Evolutionary conservation across 2,888 invertebrate genomes (phyloP).

Genomic region (Lutraria lutraria): DNA sequence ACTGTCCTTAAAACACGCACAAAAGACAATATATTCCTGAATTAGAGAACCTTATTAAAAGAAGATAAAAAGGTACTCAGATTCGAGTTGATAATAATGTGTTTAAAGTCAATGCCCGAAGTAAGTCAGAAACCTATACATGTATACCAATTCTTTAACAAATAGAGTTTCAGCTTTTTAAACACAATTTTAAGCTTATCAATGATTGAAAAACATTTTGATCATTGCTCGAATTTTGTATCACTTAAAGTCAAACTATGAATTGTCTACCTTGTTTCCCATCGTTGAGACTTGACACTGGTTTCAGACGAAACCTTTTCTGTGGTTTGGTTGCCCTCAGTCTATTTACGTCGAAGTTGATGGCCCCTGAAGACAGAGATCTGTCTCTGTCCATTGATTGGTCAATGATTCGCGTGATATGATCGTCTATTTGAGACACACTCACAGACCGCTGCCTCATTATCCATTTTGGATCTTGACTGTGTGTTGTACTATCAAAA

Average conservation of each 20-base stretch:
- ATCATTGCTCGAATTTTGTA: no score
- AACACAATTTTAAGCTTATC: no score
- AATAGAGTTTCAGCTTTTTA: no score
- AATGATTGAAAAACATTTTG: no score
- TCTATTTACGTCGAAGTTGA: slow-evolving; percentile 44
- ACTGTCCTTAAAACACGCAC: neutral
- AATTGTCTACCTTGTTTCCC: neutral
- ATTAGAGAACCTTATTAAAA: no score
- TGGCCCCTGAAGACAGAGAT: slow-evolving; percentile 37
- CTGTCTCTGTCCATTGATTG: neutral
- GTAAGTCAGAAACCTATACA: no score
- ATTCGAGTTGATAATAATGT: no score
- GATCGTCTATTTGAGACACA: neutral
- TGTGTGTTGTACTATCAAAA: neutral
- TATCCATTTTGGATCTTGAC: neutral
- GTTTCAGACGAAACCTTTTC: slow-evolving; percentile 9
- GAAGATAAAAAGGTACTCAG: no score
- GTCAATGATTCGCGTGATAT: neutral
- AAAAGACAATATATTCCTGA: neutral
- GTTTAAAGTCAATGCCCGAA: no score
- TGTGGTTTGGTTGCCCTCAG: slow-evolving; percentile 45
- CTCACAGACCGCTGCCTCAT: neutral
- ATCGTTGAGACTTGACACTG: neutral
- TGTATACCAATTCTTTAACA: no score
- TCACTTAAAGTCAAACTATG: no score